These are phyloP conservation scores for Sigmodon hispidus DNA, from an alignment of 2,113 vertebrate species.

Conservation along the genomic window DNA sequence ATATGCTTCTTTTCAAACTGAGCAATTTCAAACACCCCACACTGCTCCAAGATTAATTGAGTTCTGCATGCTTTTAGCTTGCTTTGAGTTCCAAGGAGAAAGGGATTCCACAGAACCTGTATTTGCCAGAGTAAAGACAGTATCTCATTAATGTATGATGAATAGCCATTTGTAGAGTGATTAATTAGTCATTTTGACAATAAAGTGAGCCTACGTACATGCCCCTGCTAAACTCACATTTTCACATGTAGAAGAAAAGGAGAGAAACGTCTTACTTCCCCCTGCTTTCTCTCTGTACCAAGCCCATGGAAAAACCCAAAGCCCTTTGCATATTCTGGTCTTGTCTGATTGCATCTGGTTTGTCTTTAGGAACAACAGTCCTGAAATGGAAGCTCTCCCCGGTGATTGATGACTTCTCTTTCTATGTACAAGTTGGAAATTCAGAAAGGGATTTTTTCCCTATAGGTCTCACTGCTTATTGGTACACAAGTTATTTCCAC, in stretches of 20 bases:
- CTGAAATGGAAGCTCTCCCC: conserved; percentile 88
- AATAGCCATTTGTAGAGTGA: conserved; percentile 88
- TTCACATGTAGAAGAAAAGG: conserved; percentile 79
- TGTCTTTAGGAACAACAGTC: conserved; percentile 86
- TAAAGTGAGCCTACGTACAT: conserved; percentile 85
- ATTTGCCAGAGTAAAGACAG: conserved; percentile 88
- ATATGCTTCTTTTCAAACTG: conserved; percentile 87
- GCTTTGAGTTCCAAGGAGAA: conserved; percentile 85
- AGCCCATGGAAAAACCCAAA: conserved; percentile 65
- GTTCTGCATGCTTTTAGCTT: conserved; percentile 85
- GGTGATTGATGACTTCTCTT: conserved; percentile 95
- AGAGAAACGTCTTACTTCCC: not conserved
- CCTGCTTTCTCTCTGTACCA: conserved; percentile 56
- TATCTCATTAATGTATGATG: conserved; percentile 93
- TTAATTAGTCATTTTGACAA: conserved; percentile 94
- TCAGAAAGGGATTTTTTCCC: conserved; percentile 84
- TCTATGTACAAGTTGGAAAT: conserved; percentile 93
- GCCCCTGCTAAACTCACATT: conserved; percentile 84
- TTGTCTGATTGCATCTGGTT: conserved; percentile 91
- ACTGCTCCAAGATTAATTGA: conserved; percentile 90
- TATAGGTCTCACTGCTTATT: conserved; percentile 85
- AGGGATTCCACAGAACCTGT: conserved; percentile 73
- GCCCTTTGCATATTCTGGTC: conserved; percentile 93
- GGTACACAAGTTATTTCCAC: conserved; percentile 89
- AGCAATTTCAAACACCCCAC: conserved; percentile 81